Evolutionary conservation across 2,888 invertebrate genomes (phyloP), one percentile per base, ranked within the genome.

Genomic region (Caenorhabditis angaria): DNA sequence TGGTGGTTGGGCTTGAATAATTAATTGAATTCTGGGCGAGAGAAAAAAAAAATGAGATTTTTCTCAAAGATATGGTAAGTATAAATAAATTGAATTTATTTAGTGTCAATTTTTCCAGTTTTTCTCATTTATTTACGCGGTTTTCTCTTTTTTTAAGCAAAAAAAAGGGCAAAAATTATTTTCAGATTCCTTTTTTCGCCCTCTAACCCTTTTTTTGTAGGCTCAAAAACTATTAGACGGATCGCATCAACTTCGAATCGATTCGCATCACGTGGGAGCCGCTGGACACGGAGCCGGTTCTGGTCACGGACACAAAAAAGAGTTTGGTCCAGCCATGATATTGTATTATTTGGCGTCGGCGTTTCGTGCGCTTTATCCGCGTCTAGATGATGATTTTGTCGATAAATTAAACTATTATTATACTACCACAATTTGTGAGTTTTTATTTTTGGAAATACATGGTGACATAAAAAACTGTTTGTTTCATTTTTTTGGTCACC

Each of bases 401-500:
- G 87, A 87, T 72, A 87, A 87, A 70, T 81, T 87, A 58, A 87
- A 87, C 76, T 87, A 87, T 68, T 87, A 87, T 62, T 87, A 87
- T 65, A 87, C 87, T 20, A 87, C 87, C 18, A 87, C 87, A 24
- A 88, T 87, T 51, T 61, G 87, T 87, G 57, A 76, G 81, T 51
- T 55, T n/a, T n/a, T n/a, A n/a, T n/a, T n/a, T n/a, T n/a, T n/a
- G n/a, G n/a, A n/a, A n/a, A n/a, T n/a, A n/a, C n/a, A n/a, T n/a
- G n/a, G n/a, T n/a, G n/a, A n/a, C n/a, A n/a, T n/a, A n/a, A n/a
- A n/a, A n/a, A n/a, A n/a, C n/a, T n/a, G n/a, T n/a, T n/a, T n/a
- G n/a, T n/a, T n/a, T n/a, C n/a, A n/a, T n/a, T n/a, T n/a, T n/a
- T n/a, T n/a, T n/a, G n/a, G n/a, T n/a, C n/a, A n/a, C n/a, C n/a